Evolutionary conservation across 2,888 invertebrate genomes (phyloP).

Genomic region (Ryuthela nishihirai): DNA sequence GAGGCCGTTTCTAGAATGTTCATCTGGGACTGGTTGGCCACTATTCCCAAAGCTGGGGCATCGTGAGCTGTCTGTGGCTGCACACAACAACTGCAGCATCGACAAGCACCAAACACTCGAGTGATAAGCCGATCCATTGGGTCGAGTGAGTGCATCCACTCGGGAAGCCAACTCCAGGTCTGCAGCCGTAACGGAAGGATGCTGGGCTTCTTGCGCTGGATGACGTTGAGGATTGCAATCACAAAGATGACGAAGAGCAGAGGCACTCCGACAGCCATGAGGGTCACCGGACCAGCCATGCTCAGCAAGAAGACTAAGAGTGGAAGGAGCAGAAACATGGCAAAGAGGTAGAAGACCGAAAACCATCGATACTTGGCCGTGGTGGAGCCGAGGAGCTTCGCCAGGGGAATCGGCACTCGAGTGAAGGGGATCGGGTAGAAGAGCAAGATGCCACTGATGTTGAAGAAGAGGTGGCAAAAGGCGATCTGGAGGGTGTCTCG

Average conservation of each 20-base stretch:
- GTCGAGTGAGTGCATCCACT: slow-evolving; percentile 50
- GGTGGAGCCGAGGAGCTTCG: slow-evolving; percentile 54
- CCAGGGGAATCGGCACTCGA: slow-evolving; percentile 55
- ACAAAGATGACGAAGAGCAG: slow-evolving; percentile 45
- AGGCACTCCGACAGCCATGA: slow-evolving; percentile 48
- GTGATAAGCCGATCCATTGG: slow-evolving; percentile 50
- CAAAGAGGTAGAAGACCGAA: slow-evolving; percentile 53
- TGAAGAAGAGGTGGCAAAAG: slow-evolving; percentile 59
- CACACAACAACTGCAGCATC: slow-evolving; percentile 35
- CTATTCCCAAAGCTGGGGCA: slow-evolving; percentile 3
- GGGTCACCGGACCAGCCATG: slow-evolving; percentile 46
- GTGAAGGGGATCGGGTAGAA: slow-evolving; percentile 57
- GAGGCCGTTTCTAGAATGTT: slow-evolving; percentile 17
- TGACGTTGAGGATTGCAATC: slow-evolving; percentile 46
- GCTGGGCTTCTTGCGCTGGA: slow-evolving; percentile 46
- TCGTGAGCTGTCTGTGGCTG: slow-evolving; percentile 13
- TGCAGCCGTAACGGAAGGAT: slow-evolving; percentile 46
- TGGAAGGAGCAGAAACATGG: slow-evolving; percentile 51
- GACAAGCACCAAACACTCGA: slow-evolving; percentile 40
- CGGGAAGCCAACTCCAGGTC: slow-evolving; percentile 51
- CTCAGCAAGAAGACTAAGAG: slow-evolving; percentile 47
- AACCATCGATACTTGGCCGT: slow-evolving; percentile 59
- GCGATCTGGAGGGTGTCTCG: slow-evolving; percentile 53
- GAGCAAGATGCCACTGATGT: slow-evolving; percentile 55
- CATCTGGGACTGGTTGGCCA: slow-evolving; percentile 23